Evolutionary conservation across 2,113 vertebrate genomes (phyloP).

Genomic region (Vulpes vulpes): DNA sequence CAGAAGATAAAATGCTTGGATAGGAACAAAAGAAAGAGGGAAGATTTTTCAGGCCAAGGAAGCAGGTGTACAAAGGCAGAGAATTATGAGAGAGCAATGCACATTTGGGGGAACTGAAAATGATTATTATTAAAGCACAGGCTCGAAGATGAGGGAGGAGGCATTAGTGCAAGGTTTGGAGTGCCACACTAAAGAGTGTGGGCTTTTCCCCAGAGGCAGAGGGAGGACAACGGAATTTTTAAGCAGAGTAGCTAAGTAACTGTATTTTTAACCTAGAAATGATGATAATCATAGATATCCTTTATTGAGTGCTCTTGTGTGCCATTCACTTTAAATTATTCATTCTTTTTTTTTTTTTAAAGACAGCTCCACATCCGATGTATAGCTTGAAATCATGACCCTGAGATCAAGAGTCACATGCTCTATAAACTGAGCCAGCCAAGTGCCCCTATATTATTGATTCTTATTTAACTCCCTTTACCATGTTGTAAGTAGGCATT

Average conservation of each 20-base stretch:
- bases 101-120: background rate
- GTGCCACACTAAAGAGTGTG: no score
- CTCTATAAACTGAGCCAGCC: background rate
- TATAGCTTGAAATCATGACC: background rate
- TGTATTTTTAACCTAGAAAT: constrained; percentile 38
- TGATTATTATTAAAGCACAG: background rate
- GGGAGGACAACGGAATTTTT: background rate
- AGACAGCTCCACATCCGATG: background rate
- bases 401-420: background rate
- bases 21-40: background rate
- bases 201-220: background rate
- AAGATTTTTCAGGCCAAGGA: background rate
- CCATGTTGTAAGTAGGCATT: background rate
- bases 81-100: background rate
- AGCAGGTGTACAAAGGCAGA: background rate
- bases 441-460: background rate
- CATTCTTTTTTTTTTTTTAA: background rate
- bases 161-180: background rate
- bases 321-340: background rate
- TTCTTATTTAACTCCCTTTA: background rate
- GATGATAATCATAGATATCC: background rate
- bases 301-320: background rate
- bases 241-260: background rate
- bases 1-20: background rate
- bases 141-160: background rate